Conservation (phyloP, 1,140 invertebrate species). For the Pseudomyrmex flavicornis region DNA sequence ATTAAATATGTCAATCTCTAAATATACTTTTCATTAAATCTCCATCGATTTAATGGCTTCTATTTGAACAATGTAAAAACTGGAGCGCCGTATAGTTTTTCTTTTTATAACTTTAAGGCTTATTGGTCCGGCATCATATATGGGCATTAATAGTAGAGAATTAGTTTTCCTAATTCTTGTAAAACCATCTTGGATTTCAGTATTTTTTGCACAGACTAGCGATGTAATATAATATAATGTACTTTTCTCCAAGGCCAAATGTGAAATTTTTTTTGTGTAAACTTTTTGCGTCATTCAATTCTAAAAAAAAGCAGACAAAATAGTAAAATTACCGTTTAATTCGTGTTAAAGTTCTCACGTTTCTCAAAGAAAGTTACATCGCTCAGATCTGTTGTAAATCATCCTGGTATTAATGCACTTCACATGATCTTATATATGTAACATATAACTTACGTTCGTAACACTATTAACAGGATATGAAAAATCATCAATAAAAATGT, state of each 20-base stretch:
- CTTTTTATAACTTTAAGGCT: conserved; percentile 59
- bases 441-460: conserved; percentile 23
- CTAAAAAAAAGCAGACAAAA: too few species aligned
- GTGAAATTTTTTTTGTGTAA: too few species aligned
- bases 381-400: conserved; percentile 20
- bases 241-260: too few species aligned
- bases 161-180: conserved; percentile 17
- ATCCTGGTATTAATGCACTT: conserved; percentile 49
- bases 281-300: too few species aligned
- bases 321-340: too few species aligned
- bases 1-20: conserved; percentile 35
- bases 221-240: too few species aligned
- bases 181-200: conserved; percentile 27
- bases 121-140: conserved; percentile 73
- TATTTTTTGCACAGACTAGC: neutral
- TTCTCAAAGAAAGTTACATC: too few species aligned
- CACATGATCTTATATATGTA: conserved; percentile 16
- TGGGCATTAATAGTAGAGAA: conserved; percentile 57
- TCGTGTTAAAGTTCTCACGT: too few species aligned
- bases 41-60: conserved; percentile 74
- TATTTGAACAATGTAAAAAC: conserved; percentile 59
- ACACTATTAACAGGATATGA: conserved; percentile 8
- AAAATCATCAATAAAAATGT: conserved; percentile 30
- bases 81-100: conserved; percentile 25
- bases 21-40: conserved; percentile 49